Percentiles rank a stretch among this genome's conserved stretches.
These are phyloP conservation scores for Montipora efflorescens DNA, from an alignment of 64 coral and sea anemone genomes.

Conservation along the genomic window DNA sequence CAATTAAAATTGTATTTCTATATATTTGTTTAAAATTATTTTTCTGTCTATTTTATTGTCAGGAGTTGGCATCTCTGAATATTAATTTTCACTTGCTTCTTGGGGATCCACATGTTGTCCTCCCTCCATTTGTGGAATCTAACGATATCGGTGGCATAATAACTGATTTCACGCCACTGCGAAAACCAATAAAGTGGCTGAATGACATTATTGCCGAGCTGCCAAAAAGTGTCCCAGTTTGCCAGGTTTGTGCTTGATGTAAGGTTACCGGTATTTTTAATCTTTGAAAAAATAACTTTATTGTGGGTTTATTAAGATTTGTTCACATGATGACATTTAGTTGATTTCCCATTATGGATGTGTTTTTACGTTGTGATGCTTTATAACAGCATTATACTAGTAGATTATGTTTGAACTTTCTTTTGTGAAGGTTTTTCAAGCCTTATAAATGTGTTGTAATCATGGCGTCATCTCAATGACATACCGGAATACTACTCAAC, in stretches of 20 bases:
- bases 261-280: not conserved
- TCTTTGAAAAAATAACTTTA: too few species aligned
- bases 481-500: too few species aligned
- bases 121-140: slow-evolving; percentile 57
- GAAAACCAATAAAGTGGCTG: slow-evolving; percentile 59
- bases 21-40: not conserved
- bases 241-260: slow-evolving; percentile 55
- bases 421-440: too few species aligned
- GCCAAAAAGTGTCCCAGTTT: slow-evolving; percentile 69
- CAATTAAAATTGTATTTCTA: too few species aligned
- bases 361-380: too few species aligned
- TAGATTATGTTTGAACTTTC: too few species aligned
- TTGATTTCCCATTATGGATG: too few species aligned
- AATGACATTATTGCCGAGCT: slow-evolving; percentile 26
- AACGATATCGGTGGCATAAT: slow-evolving; percentile 73
- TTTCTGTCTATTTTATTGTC: not conserved
- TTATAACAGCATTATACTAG: too few species aligned
- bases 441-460: too few species aligned
- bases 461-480: too few species aligned
- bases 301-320: too few species aligned
- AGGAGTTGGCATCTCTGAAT: slow-evolving; percentile 69
- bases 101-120: slow-evolving; percentile 65
- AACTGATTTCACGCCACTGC: slow-evolving; percentile 71
- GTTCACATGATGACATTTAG: too few species aligned
- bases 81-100: slow-evolving; percentile 79